phyloP scores from a whole-genome alignment of 2,888 invertebrate species.

The Meiosimyza platycephala region DNA sequence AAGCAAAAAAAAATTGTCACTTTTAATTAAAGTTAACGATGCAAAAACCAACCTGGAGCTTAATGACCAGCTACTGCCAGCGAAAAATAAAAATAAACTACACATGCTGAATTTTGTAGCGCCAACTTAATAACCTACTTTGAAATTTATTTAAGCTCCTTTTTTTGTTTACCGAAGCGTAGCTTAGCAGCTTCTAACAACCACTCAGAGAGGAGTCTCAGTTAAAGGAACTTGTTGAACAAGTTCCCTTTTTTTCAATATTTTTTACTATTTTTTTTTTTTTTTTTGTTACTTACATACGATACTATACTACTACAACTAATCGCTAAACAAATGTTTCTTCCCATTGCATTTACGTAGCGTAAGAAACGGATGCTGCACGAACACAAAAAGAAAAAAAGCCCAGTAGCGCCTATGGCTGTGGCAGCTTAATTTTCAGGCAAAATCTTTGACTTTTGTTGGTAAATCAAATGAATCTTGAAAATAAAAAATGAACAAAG shows the following conservation, averaged over 20 bases:
- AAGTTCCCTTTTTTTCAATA: background rate
- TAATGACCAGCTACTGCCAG: background rate
- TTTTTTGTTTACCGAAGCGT: background rate
- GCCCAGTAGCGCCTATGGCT: conserved; percentile 18
- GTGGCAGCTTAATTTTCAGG: conserved; percentile 8
- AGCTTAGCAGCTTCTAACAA: background rate
- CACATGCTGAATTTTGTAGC: background rate
- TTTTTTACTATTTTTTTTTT: conserved; percentile 6
- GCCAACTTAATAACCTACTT: conserved; percentile 34
- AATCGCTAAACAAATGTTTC: conserved; percentile 24
- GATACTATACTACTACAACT: background rate
- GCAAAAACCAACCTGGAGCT: background rate
- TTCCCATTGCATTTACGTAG: background rate
- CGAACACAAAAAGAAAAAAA: background rate
- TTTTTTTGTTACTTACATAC: too few species aligned
- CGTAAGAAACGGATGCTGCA: background rate
- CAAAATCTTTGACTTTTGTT: background rate
- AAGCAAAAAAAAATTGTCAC: conserved; percentile 16
- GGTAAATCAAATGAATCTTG: too few species aligned
- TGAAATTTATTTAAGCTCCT: conserved; percentile 4
- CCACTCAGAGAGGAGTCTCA: too few species aligned
- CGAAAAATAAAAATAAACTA: background rate
- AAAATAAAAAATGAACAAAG: too few species aligned
- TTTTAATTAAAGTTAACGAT: conserved; percentile 24
- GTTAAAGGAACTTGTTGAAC: background rate